Base-by-base conservation (phyloP, 2,888 invertebrate genomes). In the Tetragonisca angustula region DNA sequence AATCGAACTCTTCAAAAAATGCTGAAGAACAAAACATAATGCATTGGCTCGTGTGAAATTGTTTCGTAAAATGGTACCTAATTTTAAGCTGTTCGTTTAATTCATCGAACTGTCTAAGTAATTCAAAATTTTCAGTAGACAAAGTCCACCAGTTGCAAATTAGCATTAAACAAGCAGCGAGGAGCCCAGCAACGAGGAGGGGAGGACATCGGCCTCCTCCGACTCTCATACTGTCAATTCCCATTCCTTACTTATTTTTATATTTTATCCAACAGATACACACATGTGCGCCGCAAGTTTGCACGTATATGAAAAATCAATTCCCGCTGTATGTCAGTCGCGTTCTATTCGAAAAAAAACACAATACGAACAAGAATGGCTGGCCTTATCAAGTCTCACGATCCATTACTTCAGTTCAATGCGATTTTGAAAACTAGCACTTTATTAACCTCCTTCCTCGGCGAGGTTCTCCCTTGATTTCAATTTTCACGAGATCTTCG, bases 101-200 rank as follows among this genome's bases (percentile, higher is more conserved):
- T 72, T 94, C 93, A 76, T 94, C 94, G n/a, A 94, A 90, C 80
- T 94, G 94, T 24, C 90, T 88, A 32, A 94, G 84, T 69, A 94
- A 88, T 73, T 94, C 94, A 9, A 92, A 80, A 87, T 94, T 94
- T 86, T 94, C 94, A 0, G 94, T 90, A 24, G 94, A 92, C 19
- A 94, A 76, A 32, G 92, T 93, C 94, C 94, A 94, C 94, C 94
- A 94, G 86, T 94, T 94, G 78, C 92, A 94, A 67, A 93, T 89
- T 36, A 94, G 90, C 85, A 94, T 90, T 52, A 94, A 91, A 80
- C 94, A 94, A 24, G 92, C 91, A 24, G 94, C 81, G 5, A 94
- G 76, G 62, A 94, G 92, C 69, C 92, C 93, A 61, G 92, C 93
- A n/a, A 94, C 94, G 61, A 94, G 89, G 79, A 94, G 88, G 69